These are phyloP conservation scores for Monochamus alternatus DNA, from an alignment of 2,888 invertebrate genomes.

Conservation along the genomic window DNA sequence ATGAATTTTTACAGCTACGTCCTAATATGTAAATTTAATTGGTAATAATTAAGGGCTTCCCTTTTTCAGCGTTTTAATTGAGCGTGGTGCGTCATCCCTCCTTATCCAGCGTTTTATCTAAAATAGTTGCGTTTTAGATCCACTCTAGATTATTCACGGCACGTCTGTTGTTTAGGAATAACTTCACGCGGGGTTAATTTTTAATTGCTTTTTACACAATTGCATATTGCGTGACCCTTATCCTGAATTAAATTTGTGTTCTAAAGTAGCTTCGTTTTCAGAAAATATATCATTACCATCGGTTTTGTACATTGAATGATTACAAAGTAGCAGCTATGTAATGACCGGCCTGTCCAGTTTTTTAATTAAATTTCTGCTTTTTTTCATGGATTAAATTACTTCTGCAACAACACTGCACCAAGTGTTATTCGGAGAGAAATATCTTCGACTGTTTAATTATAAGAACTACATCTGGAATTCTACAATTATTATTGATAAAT, in stretches of 20 bases:
- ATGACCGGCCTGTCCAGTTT: conserved; percentile 9
- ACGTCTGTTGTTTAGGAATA: conserved; percentile 42
- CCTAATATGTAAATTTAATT: conserved; percentile 55
- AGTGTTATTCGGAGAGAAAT: neutral
- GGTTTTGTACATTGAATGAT: conserved; percentile 12
- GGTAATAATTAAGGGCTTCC: conserved; percentile 53
- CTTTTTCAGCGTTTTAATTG: conserved; percentile 47
- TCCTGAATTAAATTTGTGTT: conserved; percentile 35
- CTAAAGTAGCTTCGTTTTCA: conserved; percentile 18
- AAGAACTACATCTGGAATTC: neutral
- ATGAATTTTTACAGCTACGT: conserved; percentile 56
- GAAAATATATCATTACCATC: conserved; percentile 17
- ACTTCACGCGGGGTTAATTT: conserved; percentile 40
- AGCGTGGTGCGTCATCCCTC: conserved; percentile 56
- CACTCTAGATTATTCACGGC: conserved; percentile 57
- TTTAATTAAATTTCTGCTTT: conserved; percentile 7
- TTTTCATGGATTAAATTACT: conserved; percentile 11
- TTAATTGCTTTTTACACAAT: conserved; percentile 39
- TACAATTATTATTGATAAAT: too few relatives aligned
- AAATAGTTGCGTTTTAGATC: conserved; percentile 69
- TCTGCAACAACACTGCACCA: neutral
- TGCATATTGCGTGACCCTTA: conserved; percentile 39
- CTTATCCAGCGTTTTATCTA: conserved; percentile 66
- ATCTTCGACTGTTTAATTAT: neutral
- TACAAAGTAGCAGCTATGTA: conserved; percentile 5